phyloP scores from a whole-genome alignment of 1,140 invertebrate genomes.

The Drosophila albomicans region DNA sequence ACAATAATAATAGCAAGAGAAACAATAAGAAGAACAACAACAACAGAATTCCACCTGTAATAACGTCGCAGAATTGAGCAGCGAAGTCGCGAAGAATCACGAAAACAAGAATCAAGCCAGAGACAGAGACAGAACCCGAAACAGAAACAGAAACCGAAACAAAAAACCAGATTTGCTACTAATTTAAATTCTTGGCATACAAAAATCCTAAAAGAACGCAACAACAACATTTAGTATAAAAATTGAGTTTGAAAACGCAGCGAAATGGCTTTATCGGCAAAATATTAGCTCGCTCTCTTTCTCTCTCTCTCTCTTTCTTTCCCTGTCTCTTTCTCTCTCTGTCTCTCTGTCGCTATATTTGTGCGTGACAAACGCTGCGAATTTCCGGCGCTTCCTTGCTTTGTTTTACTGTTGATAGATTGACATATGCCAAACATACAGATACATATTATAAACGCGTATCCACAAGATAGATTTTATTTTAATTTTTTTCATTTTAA shows the following conservation, averaged over 20 bases:
- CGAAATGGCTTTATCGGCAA: conserved; percentile 73
- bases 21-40: conserved; percentile 2
- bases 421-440: conserved; percentile 18
- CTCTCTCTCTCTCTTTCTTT: conserved; percentile 7
- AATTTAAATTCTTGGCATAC: conserved; percentile 83
- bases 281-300: conserved; percentile 55
- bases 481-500: conserved; percentile 2
- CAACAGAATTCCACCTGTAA: conserved; percentile 66
- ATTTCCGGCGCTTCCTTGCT: conserved; percentile 44
- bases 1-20: conserved; percentile 41
- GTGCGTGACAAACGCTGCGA: conserved; percentile 42
- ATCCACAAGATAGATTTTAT: conserved; percentile 17
- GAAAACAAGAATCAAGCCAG: conserved; percentile 64
- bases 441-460: conserved; percentile 12
- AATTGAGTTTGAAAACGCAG: conserved; percentile 75
- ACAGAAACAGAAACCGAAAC: conserved; percentile 27
- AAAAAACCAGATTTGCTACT: conserved; percentile 82
- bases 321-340: neutral
- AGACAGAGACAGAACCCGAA: conserved; percentile 66
- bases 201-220: conserved; percentile 67
- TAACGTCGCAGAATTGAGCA: conserved; percentile 62
- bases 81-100: conserved; percentile 33
- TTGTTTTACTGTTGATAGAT: conserved; percentile 26
- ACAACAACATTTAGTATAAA: conserved; percentile 41
- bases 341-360: conserved; percentile 11